These are phyloP conservation scores for Aphis gossypii DNA, from an alignment of 1,140 invertebrate species.

Conservation along the genomic window DNA sequence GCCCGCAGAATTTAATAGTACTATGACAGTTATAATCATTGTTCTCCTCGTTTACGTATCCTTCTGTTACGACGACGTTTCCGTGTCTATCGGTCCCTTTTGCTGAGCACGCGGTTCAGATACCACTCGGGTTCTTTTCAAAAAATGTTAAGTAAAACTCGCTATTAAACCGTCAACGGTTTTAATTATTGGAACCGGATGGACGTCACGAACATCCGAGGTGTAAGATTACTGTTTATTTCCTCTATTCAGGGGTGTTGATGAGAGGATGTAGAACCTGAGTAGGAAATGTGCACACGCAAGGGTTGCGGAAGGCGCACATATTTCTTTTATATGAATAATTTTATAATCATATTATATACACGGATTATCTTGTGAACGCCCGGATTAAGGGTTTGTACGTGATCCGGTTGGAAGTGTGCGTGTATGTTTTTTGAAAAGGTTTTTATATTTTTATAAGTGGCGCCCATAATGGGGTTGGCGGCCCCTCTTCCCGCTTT, in stretches of 20 bases:
- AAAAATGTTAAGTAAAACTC: neutral
- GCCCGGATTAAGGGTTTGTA: slow-evolving; percentile 48
- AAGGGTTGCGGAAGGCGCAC: neutral
- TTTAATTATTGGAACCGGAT: slow-evolving; percentile 45
- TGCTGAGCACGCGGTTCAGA: neutral
- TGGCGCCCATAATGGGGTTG: slow-evolving; percentile 53
- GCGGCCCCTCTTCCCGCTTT: neutral
- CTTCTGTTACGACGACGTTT: neutral
- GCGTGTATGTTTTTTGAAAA: neutral
- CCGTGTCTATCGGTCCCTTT: neutral
- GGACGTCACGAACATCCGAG: slow-evolving; percentile 11
- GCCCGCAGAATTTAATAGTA: slow-evolving; percentile 30
- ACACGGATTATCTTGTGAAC: slow-evolving; percentile 50
- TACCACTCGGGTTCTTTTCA: neutral
- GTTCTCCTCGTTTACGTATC: neutral
- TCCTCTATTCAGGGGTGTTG: neutral
- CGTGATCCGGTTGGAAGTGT: slow-evolving; percentile 40
- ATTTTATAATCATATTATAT: slow-evolving; percentile 8
- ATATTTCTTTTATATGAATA: neutral
- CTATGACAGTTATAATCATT: slow-evolving; percentile 33
- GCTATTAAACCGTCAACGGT: neutral
- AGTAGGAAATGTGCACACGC: neutral
- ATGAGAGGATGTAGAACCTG: neutral
- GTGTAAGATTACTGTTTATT: slow-evolving; percentile 56
- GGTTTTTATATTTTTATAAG: slow-evolving; percentile 23